Base-by-base conservation (phyloP, 2,888 invertebrate genomes). In the Caenorhabditis drosophilae region DNA sequence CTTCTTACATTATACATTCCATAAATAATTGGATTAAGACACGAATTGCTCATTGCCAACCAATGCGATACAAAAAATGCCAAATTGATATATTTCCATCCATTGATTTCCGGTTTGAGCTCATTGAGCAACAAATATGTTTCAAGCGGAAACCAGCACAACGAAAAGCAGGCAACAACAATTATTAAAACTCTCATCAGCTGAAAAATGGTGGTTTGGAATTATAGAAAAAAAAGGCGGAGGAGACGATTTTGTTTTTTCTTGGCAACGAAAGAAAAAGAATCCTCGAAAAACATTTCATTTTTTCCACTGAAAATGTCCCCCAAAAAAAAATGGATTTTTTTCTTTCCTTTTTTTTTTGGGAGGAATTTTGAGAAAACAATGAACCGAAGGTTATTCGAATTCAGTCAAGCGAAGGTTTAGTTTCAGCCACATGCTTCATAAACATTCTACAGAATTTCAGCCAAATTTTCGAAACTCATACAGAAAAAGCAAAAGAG, bases 21-120 rank as follows among this genome's bases (percentile, higher is more conserved):
- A 82, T 92, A 92, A 78, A 92, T 92, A 83, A 92, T 92, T 0
- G 92, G 92, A 84, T 92, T 92, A 84, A 90, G 91, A 84, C 92
- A 92, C 56, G 91, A 91, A 83, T 92, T 92, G 80, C 91, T 91
- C 91, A 92, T 92, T 1, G 86, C 86, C 57, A 86, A 73, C 85
- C 83, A 92, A 84, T 92, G 92, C 80, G 89, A 90, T 84, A 90
- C 90, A 85, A 92, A 91, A 88, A 90, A 92, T 59, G 92, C 87
- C 46, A 92, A 90, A 85, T 92, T 91, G 81, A 92, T 91, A 84
- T 90, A 91, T 75, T 87, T 88, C 84, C 90, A 91, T 79, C 53
- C 61, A 46, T 73, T 73, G 42, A 75, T 67, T 40, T 75, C 64
- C 40, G 70, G 69, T 41, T 57, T 59, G 6, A 79, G 49, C 56